These are phyloP conservation scores for Erpetoichthys calabaricus DNA, from an alignment of 2,797 vertebrate genomes.

Conservation along the genomic window DNA sequence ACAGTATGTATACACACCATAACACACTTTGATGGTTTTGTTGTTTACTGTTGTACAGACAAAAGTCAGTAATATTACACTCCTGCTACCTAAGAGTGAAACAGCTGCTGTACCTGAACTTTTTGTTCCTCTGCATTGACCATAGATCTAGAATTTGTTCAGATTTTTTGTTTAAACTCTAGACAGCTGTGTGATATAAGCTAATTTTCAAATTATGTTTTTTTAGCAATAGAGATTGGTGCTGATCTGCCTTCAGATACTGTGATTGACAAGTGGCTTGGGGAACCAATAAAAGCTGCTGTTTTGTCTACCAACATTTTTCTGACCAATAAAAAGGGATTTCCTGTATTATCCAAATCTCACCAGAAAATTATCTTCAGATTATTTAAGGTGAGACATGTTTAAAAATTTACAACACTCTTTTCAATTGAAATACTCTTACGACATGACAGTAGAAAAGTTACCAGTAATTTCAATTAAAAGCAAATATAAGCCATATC, in stretches of 20 bases:
- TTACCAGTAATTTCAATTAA: too few species aligned
- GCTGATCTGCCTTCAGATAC: constrained; percentile 71
- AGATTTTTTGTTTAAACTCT: too few species aligned
- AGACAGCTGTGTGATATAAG: neutral
- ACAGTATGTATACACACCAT: too few species aligned
- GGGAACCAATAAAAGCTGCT: constrained; percentile 85
- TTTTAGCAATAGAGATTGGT: constrained; percentile 72
- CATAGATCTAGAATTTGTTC: too few species aligned
- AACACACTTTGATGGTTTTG: too few species aligned
- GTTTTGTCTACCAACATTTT: constrained; percentile 81
- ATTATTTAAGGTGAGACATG: constrained; percentile 66
- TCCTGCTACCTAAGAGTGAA: too few species aligned
- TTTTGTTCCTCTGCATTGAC: too few species aligned
- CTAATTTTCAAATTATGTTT: neutral
- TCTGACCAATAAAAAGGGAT: constrained; percentile 86
- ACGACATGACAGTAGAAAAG: too few species aligned
- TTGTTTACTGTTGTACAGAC: too few species aligned
- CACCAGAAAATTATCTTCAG: constrained; percentile 78
- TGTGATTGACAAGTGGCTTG: constrained; percentile 81
- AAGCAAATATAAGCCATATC: too few species aligned
- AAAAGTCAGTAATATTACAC: too few species aligned
- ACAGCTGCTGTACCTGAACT: too few species aligned
- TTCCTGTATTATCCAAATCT: constrained; percentile 78
- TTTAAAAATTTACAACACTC: neutral
- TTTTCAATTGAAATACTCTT: neutral